Percentiles rank a stretch among this genome's conserved stretches.
These are phyloP conservation scores for Diadumene lineata DNA, from an alignment of 92 coral and sea anemone genomes.

Conservation along the genomic window DNA sequence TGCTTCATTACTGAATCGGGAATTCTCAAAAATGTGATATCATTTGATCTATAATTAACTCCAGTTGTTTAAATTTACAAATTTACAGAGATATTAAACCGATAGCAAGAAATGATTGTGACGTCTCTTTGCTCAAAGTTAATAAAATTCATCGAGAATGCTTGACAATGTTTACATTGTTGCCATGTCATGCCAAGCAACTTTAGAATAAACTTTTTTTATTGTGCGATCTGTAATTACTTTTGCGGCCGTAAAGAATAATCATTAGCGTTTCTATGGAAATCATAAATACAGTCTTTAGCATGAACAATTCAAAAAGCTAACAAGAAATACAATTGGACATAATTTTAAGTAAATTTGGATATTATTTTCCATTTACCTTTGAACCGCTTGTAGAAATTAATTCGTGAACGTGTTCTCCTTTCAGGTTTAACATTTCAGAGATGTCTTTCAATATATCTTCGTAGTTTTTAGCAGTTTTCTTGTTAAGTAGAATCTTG, in stretches of 20 bases:
- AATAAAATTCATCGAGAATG: conserved; percentile 9
- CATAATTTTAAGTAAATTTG: neutral
- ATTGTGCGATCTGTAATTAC: neutral
- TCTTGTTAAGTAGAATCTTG: conserved; percentile 71
- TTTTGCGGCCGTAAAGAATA: neutral
- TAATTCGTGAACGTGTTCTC: conserved; percentile 54
- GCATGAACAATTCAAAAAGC: neutral
- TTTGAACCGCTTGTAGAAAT: conserved; percentile 51
- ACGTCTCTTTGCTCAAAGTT: conserved; percentile 15
- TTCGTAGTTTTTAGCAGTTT: conserved; percentile 72
- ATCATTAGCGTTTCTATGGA: neutral
- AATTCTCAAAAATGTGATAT: neutral
- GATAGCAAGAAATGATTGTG: neutral
- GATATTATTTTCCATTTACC: conserved; percentile 38
- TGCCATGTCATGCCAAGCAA: neutral
- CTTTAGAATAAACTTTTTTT: too few relatives aligned
- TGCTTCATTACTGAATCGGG: too few relatives aligned
- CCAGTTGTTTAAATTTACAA: neutral
- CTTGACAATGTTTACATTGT: neutral
- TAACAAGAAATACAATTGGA: neutral
- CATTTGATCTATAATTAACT: neutral
- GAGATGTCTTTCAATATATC: conserved; percentile 75
- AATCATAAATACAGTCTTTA: neutral
- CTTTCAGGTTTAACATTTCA: conserved; percentile 64
- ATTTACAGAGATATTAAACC: neutral